These are phyloP conservation scores for Calidris pugnax DNA, from an alignment of 2,113 vertebrate genomes.

Conservation along the genomic window DNA sequence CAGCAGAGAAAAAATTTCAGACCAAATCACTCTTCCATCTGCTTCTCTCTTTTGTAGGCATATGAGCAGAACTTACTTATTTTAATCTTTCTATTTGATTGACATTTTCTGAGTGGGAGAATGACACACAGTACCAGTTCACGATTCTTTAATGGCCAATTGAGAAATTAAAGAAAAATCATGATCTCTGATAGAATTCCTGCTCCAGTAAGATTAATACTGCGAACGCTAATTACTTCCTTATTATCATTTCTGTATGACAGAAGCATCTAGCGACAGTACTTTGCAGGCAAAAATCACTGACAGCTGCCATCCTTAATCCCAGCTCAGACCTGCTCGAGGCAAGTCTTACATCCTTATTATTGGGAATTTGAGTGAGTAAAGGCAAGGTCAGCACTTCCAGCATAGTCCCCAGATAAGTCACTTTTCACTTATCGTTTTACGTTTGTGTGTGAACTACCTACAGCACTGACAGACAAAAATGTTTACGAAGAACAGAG, in stretches of 20 bases:
- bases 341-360: neutral
- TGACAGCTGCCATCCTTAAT: constrained; percentile 23
- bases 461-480: neutral
- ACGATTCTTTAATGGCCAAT: constrained; percentile 25
- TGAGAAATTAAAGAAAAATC: constrained; percentile 47
- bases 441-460: neutral
- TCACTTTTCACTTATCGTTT: neutral
- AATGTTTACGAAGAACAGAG: neutral
- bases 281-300: constrained; percentile 17
- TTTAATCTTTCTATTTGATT: constrained; percentile 42
- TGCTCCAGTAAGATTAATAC: constrained; percentile 29
- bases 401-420: neutral
- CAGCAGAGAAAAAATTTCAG: neutral
- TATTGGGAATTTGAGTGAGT: neutral
- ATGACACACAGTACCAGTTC: neutral
- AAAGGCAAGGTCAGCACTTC: neutral
- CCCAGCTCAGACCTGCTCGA: neutral
- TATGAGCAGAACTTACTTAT: constrained; percentile 8
- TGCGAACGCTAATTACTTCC: constrained; percentile 26
- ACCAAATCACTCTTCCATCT: constrained; percentile 34
- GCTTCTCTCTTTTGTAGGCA: constrained; percentile 15
- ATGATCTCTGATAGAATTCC: constrained; percentile 25
- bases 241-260: constrained; percentile 13
- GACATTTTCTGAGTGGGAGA: constrained; percentile 26
- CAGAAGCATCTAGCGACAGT: constrained; percentile 4